Percentiles rank a stretch among this genome's conserved stretches.
Evolutionary conservation across 92 coral and sea anemone species (phyloP).

Genomic region (Siderastrea siderea): DNA sequence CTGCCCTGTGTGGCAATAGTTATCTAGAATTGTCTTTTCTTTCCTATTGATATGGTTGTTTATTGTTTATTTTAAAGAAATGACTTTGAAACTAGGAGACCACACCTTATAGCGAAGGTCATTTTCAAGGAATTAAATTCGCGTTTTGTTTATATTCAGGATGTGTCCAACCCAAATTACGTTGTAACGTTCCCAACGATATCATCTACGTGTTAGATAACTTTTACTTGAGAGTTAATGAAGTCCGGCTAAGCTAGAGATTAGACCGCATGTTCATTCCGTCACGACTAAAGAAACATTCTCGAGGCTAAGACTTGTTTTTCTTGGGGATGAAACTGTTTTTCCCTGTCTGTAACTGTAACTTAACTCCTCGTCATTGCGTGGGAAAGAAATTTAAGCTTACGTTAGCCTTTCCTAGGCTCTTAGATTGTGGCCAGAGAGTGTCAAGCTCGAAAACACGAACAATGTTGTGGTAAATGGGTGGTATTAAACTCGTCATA

Average conservation of each 20-base stretch:
- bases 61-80: constrained; percentile 19
- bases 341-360: constrained; percentile 31
- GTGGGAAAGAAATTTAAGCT: constrained; percentile 24
- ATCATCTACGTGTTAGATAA: not conserved
- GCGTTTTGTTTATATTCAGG: not conserved
- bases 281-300: constrained; percentile 50
- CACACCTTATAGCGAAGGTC: constrained; percentile 14
- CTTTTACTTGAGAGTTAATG: constrained; percentile 20
- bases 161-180: constrained; percentile 7
- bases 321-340: constrained; percentile 41
- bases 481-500: not conserved
- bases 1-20: not conserved
- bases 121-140: not conserved
- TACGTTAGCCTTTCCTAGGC: not conserved
- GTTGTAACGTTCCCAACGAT: not conserved
- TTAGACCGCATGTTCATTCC: constrained; percentile 27
- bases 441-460: not conserved
- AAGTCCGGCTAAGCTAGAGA: constrained; percentile 22
- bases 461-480: not conserved
- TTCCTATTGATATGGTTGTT: not conserved
- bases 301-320: constrained; percentile 27
- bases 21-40: not conserved
- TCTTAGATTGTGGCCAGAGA: not conserved
- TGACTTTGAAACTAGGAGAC: not conserved
- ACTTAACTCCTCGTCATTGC: constrained; percentile 20